Percentiles rank a stretch among this genome's conserved stretches.
phyloP scores from a whole-genome alignment of 2,888 invertebrate species.

The Tipula vernalis region DNA sequence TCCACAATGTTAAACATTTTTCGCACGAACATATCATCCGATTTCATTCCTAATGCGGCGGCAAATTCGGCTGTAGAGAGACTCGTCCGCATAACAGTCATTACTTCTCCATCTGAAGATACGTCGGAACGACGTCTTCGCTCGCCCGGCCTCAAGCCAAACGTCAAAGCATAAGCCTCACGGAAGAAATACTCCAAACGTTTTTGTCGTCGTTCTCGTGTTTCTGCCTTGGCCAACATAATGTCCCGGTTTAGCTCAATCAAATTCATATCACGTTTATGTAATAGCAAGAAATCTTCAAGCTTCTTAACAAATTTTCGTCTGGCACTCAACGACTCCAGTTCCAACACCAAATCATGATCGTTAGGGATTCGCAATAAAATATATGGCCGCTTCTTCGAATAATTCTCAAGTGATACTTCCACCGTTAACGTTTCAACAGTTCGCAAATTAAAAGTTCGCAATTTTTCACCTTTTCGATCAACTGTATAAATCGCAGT shows the following conservation, averaged over 20 bases:
- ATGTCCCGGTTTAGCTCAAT: constrained; percentile 64
- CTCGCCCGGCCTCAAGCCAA: constrained; percentile 79
- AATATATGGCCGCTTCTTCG: constrained; percentile 68
- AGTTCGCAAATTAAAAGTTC: constrained; percentile 65
- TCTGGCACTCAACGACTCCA: constrained; percentile 66
- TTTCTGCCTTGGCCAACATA: constrained; percentile 84
- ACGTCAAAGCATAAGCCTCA: constrained; percentile 88
- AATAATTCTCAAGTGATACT: constrained; percentile 65
- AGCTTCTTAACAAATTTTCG: constrained; percentile 79
- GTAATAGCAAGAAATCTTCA: constrained; percentile 69
- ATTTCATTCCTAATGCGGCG: constrained; percentile 88
- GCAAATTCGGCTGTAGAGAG: constrained; percentile 88
- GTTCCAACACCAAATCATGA: constrained; percentile 85
- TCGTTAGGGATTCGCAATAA: constrained; percentile 72
- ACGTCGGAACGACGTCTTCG: constrained; percentile 60
- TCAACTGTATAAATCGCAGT: constrained; percentile 76
- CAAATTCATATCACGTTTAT: constrained; percentile 68
- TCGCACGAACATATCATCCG: constrained; percentile 87
- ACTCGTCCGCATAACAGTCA: constrained; percentile 88
- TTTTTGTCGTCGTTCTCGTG: constrained; percentile 83
- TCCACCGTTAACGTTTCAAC: constrained; percentile 72
- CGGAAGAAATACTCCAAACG: constrained; percentile 91
- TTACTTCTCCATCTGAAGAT: constrained; percentile 65
- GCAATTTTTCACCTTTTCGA: constrained; percentile 79
- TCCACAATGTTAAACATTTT: constrained; percentile 98